Percentiles rank a stretch among this genome's conserved stretches.
phyloP scores from a whole-genome alignment of 2,797 vertebrate species.

The Microctenopoma lineatum region DNA sequence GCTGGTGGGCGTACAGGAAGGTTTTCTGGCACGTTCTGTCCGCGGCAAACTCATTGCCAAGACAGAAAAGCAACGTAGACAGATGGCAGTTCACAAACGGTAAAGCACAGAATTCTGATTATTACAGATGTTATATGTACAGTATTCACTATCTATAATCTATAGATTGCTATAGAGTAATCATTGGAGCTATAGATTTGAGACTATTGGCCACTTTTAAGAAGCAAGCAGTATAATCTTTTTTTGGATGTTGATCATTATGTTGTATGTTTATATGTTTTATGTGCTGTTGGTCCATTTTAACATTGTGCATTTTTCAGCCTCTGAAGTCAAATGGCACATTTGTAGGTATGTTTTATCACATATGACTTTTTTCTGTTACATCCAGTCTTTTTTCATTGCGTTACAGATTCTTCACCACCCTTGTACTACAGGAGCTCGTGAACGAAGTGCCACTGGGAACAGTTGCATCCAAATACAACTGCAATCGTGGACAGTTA shows the following conservation, averaged over 20 bases:
- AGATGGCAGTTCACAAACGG: conserved; percentile 98
- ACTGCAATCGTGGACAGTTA: conserved; percentile 94
- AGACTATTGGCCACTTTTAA: not conserved
- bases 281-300: not conserved
- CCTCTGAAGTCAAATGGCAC: not conserved
- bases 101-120: conserved; percentile 50
- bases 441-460: conserved; percentile 92
- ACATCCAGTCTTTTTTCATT: conserved; percentile 2
- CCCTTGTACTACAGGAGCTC: conserved; percentile 93
- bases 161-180: no score
- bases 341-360: not conserved
- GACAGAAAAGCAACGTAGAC: conserved; percentile 93
- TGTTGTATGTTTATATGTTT: not conserved
- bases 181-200: no score
- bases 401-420: conserved; percentile 92
- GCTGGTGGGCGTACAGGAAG: conserved; percentile 95
- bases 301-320: not conserved
- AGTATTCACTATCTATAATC: not conserved
- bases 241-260: not conserved
- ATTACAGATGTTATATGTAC: not conserved
- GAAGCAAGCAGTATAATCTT: not conserved
- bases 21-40: conserved; percentile 93
- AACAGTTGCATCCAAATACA: conserved; percentile 90
- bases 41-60: conserved; percentile 90
- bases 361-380: not conserved